Base-by-base conservation (phyloP, 2,797 vertebrate species). In the Tenualosa thibaudeaui region DNA sequence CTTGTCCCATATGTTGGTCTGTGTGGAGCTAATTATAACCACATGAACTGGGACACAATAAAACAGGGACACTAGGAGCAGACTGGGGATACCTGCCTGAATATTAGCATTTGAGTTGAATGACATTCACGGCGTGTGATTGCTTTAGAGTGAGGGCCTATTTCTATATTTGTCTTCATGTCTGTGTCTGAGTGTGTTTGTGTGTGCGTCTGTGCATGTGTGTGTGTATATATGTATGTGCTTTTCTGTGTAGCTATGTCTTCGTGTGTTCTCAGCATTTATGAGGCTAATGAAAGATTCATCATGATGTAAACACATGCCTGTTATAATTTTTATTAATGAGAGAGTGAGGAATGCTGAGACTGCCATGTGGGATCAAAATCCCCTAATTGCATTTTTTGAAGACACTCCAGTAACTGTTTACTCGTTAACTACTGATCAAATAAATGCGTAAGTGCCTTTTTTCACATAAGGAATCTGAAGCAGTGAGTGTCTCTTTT, bases 291-390 rank as follows among this genome's bases (percentile, higher is more conserved):
- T 75, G 17, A 75, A 75, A 75, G 40, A 75, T 75, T 75, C 31
- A 75, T 75, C 31, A 17, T 22, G 46, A 54, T 71, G 71, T 46
- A 87, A 87, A 87, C 86, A 85, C 68, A 78, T 58, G 71, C 62
- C 81, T 84, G 53, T 78, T 86, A 84, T 81, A 78, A 75, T 75
- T 31, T 75, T 75, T 75, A 75, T 75, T 75, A 75, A 75, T 75
- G 68, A 62, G 81, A 78, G 58, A 13, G 8, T 51, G 5, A 56
- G 81, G 83, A 53, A 84, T 82, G 75, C 84, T 37, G 9, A 68
- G 12, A 17, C 31, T 60, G 50, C 50, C 71, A 31, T 12, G n/a
- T 9, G 43, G 84, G 19, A 37, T 54, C 53, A 81, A 84, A 85
- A 83, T 81, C 15, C 4, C 22, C 50, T 62, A 15, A 84, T 65